A percentile compares a stretch with the other conserved stretches of the same genome.
Conservation (phyloP, 2,888 invertebrate genomes). For the Platycnemis pennipes region DNA sequence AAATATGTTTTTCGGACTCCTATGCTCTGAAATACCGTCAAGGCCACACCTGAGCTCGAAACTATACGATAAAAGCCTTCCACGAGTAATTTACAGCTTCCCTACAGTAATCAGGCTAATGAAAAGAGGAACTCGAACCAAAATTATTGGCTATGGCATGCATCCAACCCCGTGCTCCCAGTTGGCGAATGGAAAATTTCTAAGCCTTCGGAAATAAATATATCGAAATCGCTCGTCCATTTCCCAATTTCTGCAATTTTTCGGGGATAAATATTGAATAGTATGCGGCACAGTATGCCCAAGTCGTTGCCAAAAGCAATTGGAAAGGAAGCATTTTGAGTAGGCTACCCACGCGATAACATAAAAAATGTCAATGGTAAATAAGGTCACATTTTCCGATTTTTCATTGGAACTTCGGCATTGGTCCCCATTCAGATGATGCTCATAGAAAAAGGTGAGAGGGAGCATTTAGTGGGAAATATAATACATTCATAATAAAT, state of each 20-base stretch:
- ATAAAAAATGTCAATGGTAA: neutral
- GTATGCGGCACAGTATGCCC: neutral
- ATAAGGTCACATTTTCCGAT: neutral
- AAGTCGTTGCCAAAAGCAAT: neutral
- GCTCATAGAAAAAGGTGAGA: neutral
- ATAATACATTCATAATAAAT: too few species aligned
- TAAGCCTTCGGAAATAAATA: neutral
- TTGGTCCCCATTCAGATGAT: neutral
- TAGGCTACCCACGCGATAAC: neutral
- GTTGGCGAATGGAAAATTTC: neutral
- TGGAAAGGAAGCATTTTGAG: neutral
- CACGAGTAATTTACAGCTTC: neutral
- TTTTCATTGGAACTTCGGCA: neutral
- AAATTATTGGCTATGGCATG: neutral
- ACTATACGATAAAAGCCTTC: neutral
- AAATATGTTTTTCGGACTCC: too few species aligned
- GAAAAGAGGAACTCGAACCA: neutral
- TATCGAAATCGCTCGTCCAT: neutral
- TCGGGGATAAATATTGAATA: neutral
- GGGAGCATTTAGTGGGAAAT: too few species aligned
- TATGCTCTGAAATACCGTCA: neutral
- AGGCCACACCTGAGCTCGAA: neutral
- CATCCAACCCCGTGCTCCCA: neutral
- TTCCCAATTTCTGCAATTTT: neutral
- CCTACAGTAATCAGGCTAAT: neutral